phyloP scores from a whole-genome alignment of 2,113 vertebrate genomes.

The Barnardius zonarius region DNA sequence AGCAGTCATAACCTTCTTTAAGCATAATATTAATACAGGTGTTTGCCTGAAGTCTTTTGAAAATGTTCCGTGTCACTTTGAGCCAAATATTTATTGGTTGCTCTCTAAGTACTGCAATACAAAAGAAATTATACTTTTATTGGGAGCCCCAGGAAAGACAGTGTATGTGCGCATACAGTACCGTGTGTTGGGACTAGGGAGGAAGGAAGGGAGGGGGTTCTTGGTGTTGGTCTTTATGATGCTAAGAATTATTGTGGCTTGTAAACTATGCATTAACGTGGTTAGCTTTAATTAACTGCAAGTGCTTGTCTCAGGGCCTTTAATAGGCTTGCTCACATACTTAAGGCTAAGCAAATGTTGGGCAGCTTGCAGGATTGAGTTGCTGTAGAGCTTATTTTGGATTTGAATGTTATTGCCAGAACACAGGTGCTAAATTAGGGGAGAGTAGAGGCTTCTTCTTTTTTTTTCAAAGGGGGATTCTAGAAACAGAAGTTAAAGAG shows the following conservation, averaged over 20 bases:
- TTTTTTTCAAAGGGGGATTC: background rate
- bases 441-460: background rate
- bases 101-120: background rate
- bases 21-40: rapidly evolving
- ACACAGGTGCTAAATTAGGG: background rate
- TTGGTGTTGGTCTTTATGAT: background rate
- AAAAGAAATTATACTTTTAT: background rate
- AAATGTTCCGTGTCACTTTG: background rate
- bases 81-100: background rate
- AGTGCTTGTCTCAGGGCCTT: background rate
- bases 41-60: background rate
- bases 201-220: background rate
- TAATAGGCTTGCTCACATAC: background rate
- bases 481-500: background rate
- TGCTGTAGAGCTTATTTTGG: slow-evolving; percentile 35
- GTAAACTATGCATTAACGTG: background rate
- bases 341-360: background rate
- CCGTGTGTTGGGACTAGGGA: background rate
- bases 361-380: background rate
- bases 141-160: background rate
- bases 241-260: background rate
- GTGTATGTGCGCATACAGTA: background rate
- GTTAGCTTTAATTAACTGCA: slow-evolving; percentile 10
- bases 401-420: background rate
- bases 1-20: background rate